Evolutionary conservation across 2,113 vertebrate species (phyloP), one percentile per base, ranked within the genome.

Genomic region (Montifringilla adamsi): DNA sequence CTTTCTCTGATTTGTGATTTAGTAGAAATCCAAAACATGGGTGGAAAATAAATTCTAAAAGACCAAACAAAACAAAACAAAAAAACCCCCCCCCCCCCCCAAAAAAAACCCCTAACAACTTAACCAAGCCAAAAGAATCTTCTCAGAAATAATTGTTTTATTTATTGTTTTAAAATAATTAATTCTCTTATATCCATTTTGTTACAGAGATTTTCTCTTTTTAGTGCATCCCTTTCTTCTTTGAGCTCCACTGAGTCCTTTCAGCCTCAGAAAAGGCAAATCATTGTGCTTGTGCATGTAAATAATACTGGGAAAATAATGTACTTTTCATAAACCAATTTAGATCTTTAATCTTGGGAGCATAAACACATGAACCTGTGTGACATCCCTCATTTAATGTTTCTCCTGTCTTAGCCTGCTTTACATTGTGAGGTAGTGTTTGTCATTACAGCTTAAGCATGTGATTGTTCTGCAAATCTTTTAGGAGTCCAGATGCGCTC

Each of bases 401-500:
- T 92, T 80, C 23, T 89, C 15, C 15, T 73, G n/a, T 59, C 43
- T 93, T 73, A 88, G 33, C 39, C 33, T 84, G 46, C 50, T 88
- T 92, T 92, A 47, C 35, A 24, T 55, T 47, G 55, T 47, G 55
- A 77, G 23, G 43, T 80, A 80, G 31, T 27, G 52, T 70, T 90
- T 92, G n/a, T 70, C 75, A 59, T 76, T 88, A n/a, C 23, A 74
- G 53, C 41, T 62, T 87, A 66, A 76, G 46, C n/a, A 21, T 24
- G 35, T 58, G 6, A 88, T 90, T 95, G 79, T 95, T 86, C 77
- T 84, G 67, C 50, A 94, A 73, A 73, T 80, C 92, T 93, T 83
- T 69, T 30, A 63, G 92, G 83, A 96, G 68, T 84, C 79, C 92
- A 96, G 88, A 93, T 93, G 95, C 26, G 1, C 35, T 92, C 26